Base-by-base conservation (phyloP, 1,140 invertebrate species). In the Macrobrachium nipponense region DNA sequence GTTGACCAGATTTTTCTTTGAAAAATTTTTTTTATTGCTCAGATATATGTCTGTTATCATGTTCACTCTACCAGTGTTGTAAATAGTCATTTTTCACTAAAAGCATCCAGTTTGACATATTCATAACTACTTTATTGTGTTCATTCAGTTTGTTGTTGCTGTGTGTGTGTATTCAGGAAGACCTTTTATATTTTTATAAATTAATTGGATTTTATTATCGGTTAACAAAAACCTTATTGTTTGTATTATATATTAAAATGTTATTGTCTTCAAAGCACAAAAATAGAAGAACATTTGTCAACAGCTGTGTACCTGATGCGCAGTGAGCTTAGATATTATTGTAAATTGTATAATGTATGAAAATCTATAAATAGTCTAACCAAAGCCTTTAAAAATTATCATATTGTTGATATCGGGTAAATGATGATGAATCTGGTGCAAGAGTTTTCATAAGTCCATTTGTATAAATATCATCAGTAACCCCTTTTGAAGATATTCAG, bases 211-310 rank as follows among this genome's bases (percentile, higher is more conserved):
- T 82, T 80, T n/a, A 23, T 64, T 23, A 70, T 86, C 64, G 61
- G 77, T 86, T 86, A 61, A 70, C 58, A 58, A 23, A 68, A 62
- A 80, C 20, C 72, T 14, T 36, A 79, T 86, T 84, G 27, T 62
- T 79, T 86, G 64, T 86, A 78, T 76, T 62, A 72, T 70, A 70
- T 79, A 60, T 36, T 66, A 27, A 64, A 68, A 51, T 61, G 18
- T 61, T 59, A n/a, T 60, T 80, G 77, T 80, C 83, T 86, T 79
- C 83, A 86, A 80, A 86, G 83, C 83, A 86, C 83, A 86, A 79
- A 72, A 82, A 62, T 23, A 61, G 66, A 51, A 72, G 79, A 43
- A 76, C 59, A 61, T 62, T 61, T 79, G 59, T 79, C 60, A 79
- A 18, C 61, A 36, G 77, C 59, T 64, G 77, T 79, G 60, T 62